Evolutionary conservation across 2,888 invertebrate genomes (phyloP).

Genomic region (Pseudolycoriella hygida): DNA sequence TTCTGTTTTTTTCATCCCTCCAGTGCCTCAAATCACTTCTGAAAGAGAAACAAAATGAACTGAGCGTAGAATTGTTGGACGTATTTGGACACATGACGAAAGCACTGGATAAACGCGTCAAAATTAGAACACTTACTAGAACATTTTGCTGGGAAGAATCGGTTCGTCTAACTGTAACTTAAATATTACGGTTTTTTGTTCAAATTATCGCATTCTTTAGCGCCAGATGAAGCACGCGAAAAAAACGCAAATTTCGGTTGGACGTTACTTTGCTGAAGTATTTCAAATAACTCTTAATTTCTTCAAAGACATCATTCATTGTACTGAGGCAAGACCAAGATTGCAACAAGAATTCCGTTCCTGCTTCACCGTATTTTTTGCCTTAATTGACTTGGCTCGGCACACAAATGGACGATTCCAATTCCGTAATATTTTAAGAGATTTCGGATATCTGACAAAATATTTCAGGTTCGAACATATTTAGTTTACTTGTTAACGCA

Average conservation of each 20-base stretch:
- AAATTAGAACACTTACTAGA: not conserved
- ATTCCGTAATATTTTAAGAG: not conserved
- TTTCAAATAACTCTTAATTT: not conserved
- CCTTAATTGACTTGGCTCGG: not conserved
- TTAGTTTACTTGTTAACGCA: too few relatives aligned
- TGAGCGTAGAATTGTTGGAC: not conserved
- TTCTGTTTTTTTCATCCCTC: not conserved
- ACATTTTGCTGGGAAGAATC: not conserved
- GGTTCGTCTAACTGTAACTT: not conserved
- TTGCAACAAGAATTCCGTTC: not conserved
- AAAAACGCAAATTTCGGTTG: not conserved
- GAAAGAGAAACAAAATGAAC: not conserved
- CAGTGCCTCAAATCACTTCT: not conserved
- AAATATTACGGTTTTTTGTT: too few relatives aligned
- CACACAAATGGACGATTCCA: not conserved
- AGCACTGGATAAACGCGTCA: not conserved
- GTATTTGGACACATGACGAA: not conserved
- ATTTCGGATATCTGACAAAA: not conserved
- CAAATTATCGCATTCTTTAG: too few relatives aligned
- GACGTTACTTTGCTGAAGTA: not conserved
- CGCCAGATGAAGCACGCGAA: too few relatives aligned
- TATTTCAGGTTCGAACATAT: not conserved
- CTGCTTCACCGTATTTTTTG: not conserved
- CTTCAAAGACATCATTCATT: not conserved
- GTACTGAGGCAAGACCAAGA: not conserved